A percentile compares a stretch with the other conserved stretches of the same genome.
phyloP scores from a whole-genome alignment of 2,113 vertebrate species.

The Protobothrops flavoviridis region DNA sequence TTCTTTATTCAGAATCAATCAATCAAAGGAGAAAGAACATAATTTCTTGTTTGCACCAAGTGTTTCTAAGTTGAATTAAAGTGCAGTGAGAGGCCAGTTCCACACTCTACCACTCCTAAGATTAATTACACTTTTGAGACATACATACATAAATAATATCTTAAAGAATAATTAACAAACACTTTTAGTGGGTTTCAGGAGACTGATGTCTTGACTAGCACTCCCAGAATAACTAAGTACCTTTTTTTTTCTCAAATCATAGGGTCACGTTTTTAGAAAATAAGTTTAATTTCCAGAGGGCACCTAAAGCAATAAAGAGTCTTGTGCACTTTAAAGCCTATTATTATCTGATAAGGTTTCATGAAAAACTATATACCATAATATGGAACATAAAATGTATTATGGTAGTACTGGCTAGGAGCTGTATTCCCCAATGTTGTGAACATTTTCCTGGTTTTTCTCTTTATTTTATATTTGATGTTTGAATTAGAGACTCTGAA shows the following conservation, averaged over 20 bases:
- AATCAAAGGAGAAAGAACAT: conserved; percentile 32
- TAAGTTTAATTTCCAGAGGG: neutral
- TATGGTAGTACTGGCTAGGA: neutral
- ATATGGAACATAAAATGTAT: neutral
- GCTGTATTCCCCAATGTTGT: neutral
- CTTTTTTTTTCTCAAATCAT: neutral
- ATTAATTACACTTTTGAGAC: neutral
- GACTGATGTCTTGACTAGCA: neutral
- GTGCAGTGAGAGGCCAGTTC: conserved; percentile 15
- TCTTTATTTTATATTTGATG: neutral
- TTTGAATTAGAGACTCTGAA: neutral
- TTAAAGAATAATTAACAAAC: neutral
- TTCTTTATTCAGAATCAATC: neutral
- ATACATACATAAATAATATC: neutral
- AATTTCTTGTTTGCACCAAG: conserved; percentile 22
- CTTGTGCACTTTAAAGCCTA: neutral
- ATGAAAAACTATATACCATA: neutral
- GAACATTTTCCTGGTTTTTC: neutral
- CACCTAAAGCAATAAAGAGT: neutral
- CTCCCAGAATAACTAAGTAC: neutral
- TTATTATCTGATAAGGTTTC: neutral
- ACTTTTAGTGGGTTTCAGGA: neutral
- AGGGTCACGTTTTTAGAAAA: neutral
- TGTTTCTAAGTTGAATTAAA: conserved; percentile 8
- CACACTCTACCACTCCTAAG: neutral